Base-by-base conservation (phyloP, 2,797 vertebrate species). In the Galaxias olidus region DNA sequence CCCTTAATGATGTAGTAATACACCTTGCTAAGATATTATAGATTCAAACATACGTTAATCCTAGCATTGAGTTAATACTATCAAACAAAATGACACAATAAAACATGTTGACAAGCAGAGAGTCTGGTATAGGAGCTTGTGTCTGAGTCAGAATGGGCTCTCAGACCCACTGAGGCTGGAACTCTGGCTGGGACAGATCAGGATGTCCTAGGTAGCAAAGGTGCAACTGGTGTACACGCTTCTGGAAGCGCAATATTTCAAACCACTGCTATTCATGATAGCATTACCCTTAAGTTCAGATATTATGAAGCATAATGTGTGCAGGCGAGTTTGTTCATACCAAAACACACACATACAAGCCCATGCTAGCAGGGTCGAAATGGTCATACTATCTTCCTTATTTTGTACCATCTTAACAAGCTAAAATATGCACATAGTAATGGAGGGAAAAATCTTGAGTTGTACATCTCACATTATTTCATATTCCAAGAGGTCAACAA, bases 1-100 rank as follows among this genome's bases (percentile, higher is more conserved):
- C 93, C 93, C 91, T 91, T 93, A 95, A 95, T 92, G 92, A 93
- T 93, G 88, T 92, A 92, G 88, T 89, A 91, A 94, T 87, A 90
- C 90, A 84, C 66, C 82, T 80, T 77, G 81, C 86, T 84, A 83
- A 79, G 77, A 58, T 55, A 78, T 71, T 61, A 75, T n/a, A n/a
- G n/a, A 68, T 73, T 53, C 49, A 62, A 60, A n/a, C n/a, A n/a
- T n/a, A n/a, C n/a, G n/a, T 71, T 53, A 56, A 66, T 58, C 46
- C 50, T 54, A 4, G 43, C 59, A 18, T 59, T 42, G 68, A 45
- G 13, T 20, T 5, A 44, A 17, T 20, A 46, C 9, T 59, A 63
- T 46, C 48, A 68, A 20, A 59, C 62, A 73, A 75, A 80, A 69
- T 74, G 68, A 70, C 60, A 30, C n/a, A n/a, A n/a, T n/a, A n/a